Evolutionary conservation across 2,797 vertebrate species (phyloP).

Genomic region (Vultur gryphus): DNA sequence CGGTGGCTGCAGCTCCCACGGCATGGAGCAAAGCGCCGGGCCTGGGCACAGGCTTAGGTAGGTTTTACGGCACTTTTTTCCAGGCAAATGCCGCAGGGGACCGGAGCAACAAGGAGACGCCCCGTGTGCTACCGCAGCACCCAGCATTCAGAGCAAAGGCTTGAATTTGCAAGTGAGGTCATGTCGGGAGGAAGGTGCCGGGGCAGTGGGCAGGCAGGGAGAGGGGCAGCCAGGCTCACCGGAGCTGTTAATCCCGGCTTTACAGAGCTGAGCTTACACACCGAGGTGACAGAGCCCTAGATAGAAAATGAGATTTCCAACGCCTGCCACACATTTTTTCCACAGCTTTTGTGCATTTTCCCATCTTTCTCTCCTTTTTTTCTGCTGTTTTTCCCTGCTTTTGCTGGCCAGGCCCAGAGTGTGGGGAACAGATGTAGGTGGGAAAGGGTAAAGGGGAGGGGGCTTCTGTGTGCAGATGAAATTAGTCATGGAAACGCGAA

Average conservation of each 20-base stretch:
- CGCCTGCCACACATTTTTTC: neutral
- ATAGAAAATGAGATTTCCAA: conserved; percentile 13
- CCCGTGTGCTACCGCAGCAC: rapidly evolving
- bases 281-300: neutral
- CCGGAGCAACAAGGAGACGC: neutral
- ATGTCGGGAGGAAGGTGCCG: neutral
- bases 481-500: conserved; percentile 21
- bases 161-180: neutral
- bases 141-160: too few species aligned
- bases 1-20: neutral
- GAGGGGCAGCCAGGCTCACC: neutral
- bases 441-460: conserved; percentile 12
- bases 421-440: conserved; percentile 50
- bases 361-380: neutral
- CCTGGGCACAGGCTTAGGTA: neutral
- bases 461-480: neutral
- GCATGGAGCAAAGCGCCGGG: rapidly evolving
- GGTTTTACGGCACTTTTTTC: neutral
- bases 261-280: neutral
- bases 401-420: neutral
- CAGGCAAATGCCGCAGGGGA: neutral
- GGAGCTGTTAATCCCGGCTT: conserved; percentile 5
- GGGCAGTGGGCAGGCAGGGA: neutral
- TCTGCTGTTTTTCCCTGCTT: neutral
- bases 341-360: neutral